Base-by-base conservation (phyloP, 2,113 vertebrate species). In the Dipodomys stephensi region DNA sequence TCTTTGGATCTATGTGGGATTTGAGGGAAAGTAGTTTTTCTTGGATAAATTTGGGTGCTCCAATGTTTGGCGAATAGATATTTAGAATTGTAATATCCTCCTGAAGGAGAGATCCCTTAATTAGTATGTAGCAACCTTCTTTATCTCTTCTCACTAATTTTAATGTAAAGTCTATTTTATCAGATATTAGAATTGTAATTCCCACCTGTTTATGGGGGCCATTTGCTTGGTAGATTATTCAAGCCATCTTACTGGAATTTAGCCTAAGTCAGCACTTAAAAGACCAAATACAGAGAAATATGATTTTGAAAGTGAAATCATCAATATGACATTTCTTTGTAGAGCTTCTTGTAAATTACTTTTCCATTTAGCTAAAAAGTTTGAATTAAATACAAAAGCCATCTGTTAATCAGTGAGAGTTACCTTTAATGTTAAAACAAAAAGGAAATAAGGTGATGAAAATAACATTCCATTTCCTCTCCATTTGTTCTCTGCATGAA, bases 251-350 rank as follows among this genome's bases (percentile, higher is more conserved):
- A 9, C 6, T 76, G 28, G 62, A 95, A 82, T 79, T 91, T 19
- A 67, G 49, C 72, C 71, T 80, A 44, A 67, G 71, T 86, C 60
- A 82, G 30, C 62, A 87, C 72, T 72, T 83, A 79, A 89, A 94
- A 95, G 60, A 93, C 79, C 83, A 93, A 93, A 89, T 82, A 72
- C 83, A 88, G 46, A 57, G 85, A 83, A 96, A 78, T 57, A 71
- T 68, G 30, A 71, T 69, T 74, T 83, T 84, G 73, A 84, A 92
- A 93, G 83, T 15, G 57, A 76, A 95, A 90, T 92, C 94, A 94
- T 87, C 65, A 88, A 73, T 20, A 90, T 90, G 83, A 74, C 46
- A 85, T 85, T 96, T 95, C n/a, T 87, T 81, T 77, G 49, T 87
- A 92, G 88, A 90, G 4, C 3, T 88, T 88, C 62, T 88, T 78